Conservation (phyloP, 1,140 invertebrate genomes). For the Bombus soroeensis region DNA sequence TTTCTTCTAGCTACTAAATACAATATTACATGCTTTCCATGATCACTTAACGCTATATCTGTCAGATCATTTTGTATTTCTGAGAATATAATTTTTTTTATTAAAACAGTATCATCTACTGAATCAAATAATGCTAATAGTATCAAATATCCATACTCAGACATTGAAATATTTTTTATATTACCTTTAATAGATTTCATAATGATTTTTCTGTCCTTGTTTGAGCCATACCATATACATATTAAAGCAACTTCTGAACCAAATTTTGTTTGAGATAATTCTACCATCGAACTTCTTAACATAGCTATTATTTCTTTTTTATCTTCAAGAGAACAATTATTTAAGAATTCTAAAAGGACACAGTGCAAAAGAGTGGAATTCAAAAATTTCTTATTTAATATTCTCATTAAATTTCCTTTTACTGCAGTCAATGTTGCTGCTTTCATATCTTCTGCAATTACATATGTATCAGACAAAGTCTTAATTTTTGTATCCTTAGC, state of each 20-base stretch:
- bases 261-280: conserved; percentile 92
- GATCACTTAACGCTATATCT: conserved; percentile 88
- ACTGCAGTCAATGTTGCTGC: conserved; percentile 87
- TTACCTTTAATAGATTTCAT: conserved; percentile 94
- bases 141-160: conserved; percentile 93
- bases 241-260: conserved; percentile 91
- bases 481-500: conserved; percentile 85
- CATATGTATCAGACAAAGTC: conserved; percentile 86
- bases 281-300: conserved; percentile 87
- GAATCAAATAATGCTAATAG: conserved; percentile 93
- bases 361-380: conserved; percentile 88
- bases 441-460: conserved; percentile 86
- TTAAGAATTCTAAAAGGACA: conserved; percentile 91
- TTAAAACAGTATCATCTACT: conserved; percentile 96
- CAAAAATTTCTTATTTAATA: conserved; percentile 88
- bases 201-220: conserved; percentile 89
- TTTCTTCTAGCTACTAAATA: conserved; percentile 93
- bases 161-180: conserved; percentile 89
- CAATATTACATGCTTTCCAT: conserved; percentile 89
- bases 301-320: conserved; percentile 88
- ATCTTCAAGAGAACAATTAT: conserved; percentile 87
- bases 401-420: conserved; percentile 87
- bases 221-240: conserved; percentile 94
- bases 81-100: conserved; percentile 91
- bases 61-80: conserved; percentile 89